phyloP scores from a whole-genome alignment of 2,113 vertebrate species.

The Accipiter cooperii region DNA sequence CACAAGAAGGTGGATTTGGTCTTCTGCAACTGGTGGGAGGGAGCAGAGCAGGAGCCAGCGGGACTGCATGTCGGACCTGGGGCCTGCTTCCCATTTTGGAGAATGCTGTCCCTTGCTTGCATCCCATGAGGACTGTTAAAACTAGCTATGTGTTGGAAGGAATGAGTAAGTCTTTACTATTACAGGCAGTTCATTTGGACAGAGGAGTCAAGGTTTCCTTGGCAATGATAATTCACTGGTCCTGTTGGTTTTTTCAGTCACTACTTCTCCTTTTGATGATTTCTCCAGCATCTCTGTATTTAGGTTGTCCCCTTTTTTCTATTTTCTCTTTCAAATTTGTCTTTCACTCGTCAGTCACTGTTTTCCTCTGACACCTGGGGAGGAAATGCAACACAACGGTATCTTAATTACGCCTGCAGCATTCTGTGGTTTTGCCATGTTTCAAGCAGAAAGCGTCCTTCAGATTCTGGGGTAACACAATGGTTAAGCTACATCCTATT shows the following conservation, averaged over 20 bases:
- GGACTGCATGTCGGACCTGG: neutral
- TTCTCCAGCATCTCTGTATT: neutral
- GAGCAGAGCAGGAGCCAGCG: neutral
- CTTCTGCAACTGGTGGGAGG: neutral
- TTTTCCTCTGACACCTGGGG: neutral
- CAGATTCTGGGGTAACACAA: neutral
- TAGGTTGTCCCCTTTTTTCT: neutral
- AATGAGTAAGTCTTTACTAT: neutral
- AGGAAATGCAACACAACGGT: neutral
- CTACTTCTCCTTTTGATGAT: neutral
- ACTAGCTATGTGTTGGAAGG: neutral
- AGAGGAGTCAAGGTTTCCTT: conserved; percentile 12
- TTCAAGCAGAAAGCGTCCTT: neutral
- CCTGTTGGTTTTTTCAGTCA: neutral
- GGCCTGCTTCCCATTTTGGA: neutral
- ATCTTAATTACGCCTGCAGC: neutral
- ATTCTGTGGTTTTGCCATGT: neutral
- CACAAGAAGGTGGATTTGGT: neutral
- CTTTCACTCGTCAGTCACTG: neutral
- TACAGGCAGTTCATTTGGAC: neutral
- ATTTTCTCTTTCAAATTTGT: neutral
- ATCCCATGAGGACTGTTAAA: neutral
- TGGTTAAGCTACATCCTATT: neutral
- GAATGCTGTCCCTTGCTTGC: neutral
- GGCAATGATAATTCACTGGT: neutral